phyloP scores from a whole-genome alignment of 2,113 vertebrate genomes.

The Ardeotis arabs region DNA sequence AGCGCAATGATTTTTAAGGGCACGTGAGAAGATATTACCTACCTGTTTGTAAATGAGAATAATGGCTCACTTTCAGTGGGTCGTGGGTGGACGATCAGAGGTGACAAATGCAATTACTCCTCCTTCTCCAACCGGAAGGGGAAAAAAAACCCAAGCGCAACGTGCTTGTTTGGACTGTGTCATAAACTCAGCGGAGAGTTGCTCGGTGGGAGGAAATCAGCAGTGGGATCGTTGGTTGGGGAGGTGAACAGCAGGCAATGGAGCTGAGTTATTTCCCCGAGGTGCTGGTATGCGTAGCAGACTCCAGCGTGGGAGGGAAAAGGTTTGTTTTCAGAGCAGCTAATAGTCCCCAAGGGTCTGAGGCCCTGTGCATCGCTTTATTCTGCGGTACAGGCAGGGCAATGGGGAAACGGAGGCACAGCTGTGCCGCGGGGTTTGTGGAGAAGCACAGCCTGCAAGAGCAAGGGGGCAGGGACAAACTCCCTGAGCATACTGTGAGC shows the following conservation, averaged over 20 bases:
- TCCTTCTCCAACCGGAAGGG: not conserved
- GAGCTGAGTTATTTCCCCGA: not conserved
- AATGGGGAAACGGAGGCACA: not conserved
- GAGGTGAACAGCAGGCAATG: not conserved
- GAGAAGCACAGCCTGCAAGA: not conserved
- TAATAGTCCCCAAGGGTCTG: not conserved
- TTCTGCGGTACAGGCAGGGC: not conserved
- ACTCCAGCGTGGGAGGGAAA: not conserved
- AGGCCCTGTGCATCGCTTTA: not conserved
- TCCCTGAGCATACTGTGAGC: fast-evolving
- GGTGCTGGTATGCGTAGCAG: not conserved
- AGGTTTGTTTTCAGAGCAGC: constrained; percentile 35
- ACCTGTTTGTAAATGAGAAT: constrained; percentile 66
- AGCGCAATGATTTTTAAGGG: constrained; percentile 51
- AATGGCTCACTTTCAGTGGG: constrained; percentile 40
- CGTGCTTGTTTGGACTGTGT: not conserved
- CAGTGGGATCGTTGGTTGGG: not conserved
- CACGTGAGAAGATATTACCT: constrained; percentile 55
- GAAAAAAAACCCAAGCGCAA: not conserved
- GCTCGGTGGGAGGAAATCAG: not conserved
- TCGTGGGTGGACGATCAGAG: not conserved
- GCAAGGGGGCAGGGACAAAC: not conserved
- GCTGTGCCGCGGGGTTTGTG: not conserved
- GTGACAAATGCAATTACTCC: constrained; percentile 51
- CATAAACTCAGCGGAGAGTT: not conserved